Evolutionary conservation across 2,113 vertebrate species (phyloP).

Genomic region (Pteruthius melanotis): DNA sequence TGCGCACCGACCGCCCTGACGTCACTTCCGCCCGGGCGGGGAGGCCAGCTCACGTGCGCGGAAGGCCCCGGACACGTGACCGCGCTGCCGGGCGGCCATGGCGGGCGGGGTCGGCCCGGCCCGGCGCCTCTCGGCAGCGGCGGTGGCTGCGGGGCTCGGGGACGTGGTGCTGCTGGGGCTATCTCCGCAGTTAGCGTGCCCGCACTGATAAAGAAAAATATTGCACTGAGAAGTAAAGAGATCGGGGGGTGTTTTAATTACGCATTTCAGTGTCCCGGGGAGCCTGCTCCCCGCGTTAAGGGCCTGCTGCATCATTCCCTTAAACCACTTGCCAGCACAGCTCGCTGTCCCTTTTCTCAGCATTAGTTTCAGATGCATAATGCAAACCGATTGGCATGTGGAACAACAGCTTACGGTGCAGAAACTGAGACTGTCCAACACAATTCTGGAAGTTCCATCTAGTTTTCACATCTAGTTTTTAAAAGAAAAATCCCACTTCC

Average conservation of each 20-base stretch:
- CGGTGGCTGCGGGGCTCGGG: too few species aligned
- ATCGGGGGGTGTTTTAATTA: fast-evolving
- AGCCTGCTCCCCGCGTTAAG: fast-evolving
- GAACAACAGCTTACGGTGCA: neutral
- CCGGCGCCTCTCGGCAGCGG: too few species aligned
- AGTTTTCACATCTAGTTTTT: neutral
- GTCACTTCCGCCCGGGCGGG: neutral
- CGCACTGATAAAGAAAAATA: fast-evolving
- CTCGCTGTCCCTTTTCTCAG: neutral
- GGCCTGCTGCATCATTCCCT: fast-evolving
- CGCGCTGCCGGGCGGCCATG: neutral
- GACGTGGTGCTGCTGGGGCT: too few species aligned
- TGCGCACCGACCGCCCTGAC: neutral
- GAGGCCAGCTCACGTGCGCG: neutral
- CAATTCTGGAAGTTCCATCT: neutral
- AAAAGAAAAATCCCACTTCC: neutral
- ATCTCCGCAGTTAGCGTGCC: too few species aligned
- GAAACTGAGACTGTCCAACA: neutral
- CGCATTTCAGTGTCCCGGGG: fast-evolving
- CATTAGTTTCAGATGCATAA: fast-evolving
- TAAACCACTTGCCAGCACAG: fast-evolving
- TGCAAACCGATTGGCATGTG: fast-evolving
- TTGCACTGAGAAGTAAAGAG: fast-evolving
- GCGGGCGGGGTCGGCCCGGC: neutral
- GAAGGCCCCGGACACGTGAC: neutral